phyloP scores from a whole-genome alignment of 37 sponge, comb jelly and placozoan genomes.

The Diacarnus erythraeanus region DNA sequence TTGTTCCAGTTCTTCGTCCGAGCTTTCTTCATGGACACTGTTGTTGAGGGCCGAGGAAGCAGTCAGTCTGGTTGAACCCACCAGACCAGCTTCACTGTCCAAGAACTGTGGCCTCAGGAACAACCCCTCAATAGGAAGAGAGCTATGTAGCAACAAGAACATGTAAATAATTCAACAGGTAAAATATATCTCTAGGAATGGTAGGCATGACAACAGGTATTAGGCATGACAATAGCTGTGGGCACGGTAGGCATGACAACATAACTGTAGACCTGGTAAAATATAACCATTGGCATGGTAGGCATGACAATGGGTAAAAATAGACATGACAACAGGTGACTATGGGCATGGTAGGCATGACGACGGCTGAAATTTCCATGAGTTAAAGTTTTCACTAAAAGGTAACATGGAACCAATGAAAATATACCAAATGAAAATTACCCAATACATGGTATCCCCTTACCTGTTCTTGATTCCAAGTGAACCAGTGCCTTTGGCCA shows the following conservation, averaged over 20 bases:
- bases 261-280: too few relatives aligned
- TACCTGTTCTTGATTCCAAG: neutral
- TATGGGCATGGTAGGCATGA: too few relatives aligned
- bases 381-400: neutral
- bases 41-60: neutral
- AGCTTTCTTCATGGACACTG: slow-evolving; percentile 9
- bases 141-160: neutral
- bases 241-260: too few relatives aligned
- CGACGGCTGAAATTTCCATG: too few relatives aligned
- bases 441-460: neutral
- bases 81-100: neutral
- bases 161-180: neutral
- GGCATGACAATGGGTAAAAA: too few relatives aligned
- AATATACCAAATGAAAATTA: neutral
- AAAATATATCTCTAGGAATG: neutral
- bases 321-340: too few relatives aligned
- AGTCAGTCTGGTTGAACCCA: neutral
- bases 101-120: neutral
- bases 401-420: neutral
- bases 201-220: too few relatives aligned
- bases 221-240: too few relatives aligned
- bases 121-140: slow-evolving; percentile 9
- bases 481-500: slow-evolving; percentile 12
- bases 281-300: too few relatives aligned
- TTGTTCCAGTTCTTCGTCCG: neutral